Evolutionary conservation across 1,140 invertebrate genomes (phyloP).

Genomic region (Drosophila athabasca): DNA sequence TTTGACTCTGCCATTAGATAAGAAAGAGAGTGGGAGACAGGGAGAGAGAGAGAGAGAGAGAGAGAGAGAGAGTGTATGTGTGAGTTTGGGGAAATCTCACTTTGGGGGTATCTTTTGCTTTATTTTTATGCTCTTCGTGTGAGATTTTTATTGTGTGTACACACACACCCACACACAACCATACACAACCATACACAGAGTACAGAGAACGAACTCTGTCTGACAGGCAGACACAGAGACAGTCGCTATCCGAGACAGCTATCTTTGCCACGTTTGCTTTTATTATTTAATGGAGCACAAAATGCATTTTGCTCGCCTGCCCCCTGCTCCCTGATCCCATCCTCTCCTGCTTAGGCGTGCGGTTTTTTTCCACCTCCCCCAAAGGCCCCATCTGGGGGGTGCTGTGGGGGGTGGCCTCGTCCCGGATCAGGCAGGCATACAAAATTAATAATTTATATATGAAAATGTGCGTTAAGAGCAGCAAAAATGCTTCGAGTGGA

Average conservation of each 20-base stretch:
- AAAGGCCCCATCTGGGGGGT: slow-evolving; percentile 25
- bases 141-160: slow-evolving; percentile 80
- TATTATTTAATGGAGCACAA: slow-evolving; percentile 83
- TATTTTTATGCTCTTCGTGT: slow-evolving; percentile 82
- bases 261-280: slow-evolving; percentile 79
- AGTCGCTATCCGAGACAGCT: slow-evolving; percentile 60
- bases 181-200: slow-evolving; percentile 2
- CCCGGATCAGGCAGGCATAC: slow-evolving; percentile 56
- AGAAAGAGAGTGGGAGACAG: slow-evolving; percentile 16
- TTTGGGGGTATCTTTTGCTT: slow-evolving; percentile 55
- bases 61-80: slow-evolving; percentile 1
- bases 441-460: slow-evolving; percentile 82
- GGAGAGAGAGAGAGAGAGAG: slow-evolving; percentile 13
- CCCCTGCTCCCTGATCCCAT: slow-evolving; percentile 20
- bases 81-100: slow-evolving; percentile 16
- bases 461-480: slow-evolving; percentile 81
- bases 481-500: slow-evolving; percentile 32
- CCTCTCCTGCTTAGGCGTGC: slow-evolving; percentile 24
- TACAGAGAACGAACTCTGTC: slow-evolving; percentile 1
- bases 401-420: not conserved
- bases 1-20: slow-evolving; percentile 76
- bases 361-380: slow-evolving; percentile 29
- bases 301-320: slow-evolving; percentile 68
- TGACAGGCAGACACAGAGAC: slow-evolving; percentile 40
- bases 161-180: slow-evolving; percentile 15